Conservation (phyloP, 2,797 vertebrate genomes). For the Rhinoraja longicauda region DNA sequence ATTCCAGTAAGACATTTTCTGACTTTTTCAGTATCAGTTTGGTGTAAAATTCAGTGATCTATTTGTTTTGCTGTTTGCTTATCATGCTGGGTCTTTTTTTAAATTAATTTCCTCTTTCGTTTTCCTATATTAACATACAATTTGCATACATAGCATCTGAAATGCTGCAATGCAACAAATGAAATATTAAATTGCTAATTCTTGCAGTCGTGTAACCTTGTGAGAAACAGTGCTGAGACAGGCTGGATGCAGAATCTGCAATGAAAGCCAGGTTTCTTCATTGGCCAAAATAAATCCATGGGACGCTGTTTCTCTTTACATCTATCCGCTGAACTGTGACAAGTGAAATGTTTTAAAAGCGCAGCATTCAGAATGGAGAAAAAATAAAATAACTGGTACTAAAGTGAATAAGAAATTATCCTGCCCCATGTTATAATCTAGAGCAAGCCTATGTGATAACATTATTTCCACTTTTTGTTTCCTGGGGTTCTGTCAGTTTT, state of each 20-base stretch:
- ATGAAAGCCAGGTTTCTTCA: neutral
- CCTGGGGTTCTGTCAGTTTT: neutral
- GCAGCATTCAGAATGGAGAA: neutral
- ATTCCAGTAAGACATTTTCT: neutral
- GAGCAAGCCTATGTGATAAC: neutral
- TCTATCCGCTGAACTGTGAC: neutral
- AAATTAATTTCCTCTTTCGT: neutral
- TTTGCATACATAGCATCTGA: neutral
- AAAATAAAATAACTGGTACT: neutral
- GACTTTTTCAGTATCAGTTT: neutral
- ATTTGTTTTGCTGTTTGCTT: neutral
- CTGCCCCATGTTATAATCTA: neutral
- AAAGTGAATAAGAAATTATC: neutral
- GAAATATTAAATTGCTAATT: slow-evolving; percentile 14
- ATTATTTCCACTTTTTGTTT: neutral
- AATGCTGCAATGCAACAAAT: slow-evolving; percentile 9
- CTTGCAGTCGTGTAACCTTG: neutral
- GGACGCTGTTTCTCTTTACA: too few species aligned
- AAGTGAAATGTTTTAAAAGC: neutral
- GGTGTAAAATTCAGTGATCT: neutral
- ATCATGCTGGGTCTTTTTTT: neutral
- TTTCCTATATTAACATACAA: neutral
- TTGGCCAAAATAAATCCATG: neutral
- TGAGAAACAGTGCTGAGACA: neutral
- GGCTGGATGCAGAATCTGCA: too few species aligned